Evolutionary conservation across 2,797 vertebrate species (phyloP).

Genomic region (Liparis tanakae): DNA sequence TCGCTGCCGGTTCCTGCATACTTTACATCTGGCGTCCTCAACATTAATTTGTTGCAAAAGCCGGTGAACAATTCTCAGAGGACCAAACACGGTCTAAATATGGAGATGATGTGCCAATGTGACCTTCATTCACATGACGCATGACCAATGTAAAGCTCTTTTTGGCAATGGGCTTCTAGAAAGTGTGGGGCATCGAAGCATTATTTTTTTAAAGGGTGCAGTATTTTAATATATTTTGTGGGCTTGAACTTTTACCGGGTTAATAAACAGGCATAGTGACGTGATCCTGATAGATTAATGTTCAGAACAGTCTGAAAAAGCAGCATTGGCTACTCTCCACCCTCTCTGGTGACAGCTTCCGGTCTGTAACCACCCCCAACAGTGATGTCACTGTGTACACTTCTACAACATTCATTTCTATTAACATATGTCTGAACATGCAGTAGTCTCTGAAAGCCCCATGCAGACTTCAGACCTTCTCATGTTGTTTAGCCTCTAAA

Average conservation of each 20-base stretch:
- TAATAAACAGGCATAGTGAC: neutral
- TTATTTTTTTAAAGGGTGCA: no score
- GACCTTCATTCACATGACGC: no score
- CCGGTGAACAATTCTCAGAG: no score
- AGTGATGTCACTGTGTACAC: neutral
- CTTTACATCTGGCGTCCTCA: constrained; percentile 32
- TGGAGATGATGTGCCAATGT: neutral
- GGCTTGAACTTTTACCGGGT: neutral
- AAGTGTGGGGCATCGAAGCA: no score
- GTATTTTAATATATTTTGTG: no score
- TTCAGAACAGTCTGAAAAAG: neutral
- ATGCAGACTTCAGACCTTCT: no score
- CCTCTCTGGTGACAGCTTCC: neutral
- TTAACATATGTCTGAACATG: no score
- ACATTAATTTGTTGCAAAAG: neutral
- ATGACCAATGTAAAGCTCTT: no score
- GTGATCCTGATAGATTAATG: neutral
- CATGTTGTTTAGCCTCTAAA: no score
- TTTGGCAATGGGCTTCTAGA: no score
- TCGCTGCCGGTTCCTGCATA: constrained; percentile 7
- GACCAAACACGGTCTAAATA: constrained; percentile 16
- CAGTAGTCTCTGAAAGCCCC: no score
- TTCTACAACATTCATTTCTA: neutral
- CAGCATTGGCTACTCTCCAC: neutral
- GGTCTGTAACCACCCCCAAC: no score